A percentile compares a stretch with the other conserved stretches of the same genome.
Evolutionary conservation across 1,140 invertebrate genomes (phyloP).

Genomic region (Belonocnema kinseyi): DNA sequence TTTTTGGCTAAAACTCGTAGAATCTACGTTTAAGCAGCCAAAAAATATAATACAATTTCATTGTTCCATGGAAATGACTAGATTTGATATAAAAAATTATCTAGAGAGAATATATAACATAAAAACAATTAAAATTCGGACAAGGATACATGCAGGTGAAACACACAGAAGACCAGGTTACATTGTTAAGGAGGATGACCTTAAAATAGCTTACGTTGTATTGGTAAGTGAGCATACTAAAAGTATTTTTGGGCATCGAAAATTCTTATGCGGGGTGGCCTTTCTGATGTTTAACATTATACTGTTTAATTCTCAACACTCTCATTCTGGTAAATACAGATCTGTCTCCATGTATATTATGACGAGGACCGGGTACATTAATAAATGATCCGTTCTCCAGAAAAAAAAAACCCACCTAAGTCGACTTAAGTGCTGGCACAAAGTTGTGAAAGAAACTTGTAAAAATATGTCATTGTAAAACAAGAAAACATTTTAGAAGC

Average conservation of each 20-base stretch:
- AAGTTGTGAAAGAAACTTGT: no score
- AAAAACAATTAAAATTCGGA: slow-evolving; percentile 83
- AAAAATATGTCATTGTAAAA: no score
- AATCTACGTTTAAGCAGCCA: slow-evolving; percentile 79
- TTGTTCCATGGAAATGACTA: slow-evolving; percentile 91
- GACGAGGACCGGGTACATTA: no score
- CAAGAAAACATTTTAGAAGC: no score
- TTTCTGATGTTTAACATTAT: no score
- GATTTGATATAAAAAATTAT: slow-evolving; percentile 92
- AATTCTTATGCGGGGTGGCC: no score
- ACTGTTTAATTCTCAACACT: no score
- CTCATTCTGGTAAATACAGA: no score
- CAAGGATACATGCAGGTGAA: slow-evolving; percentile 82
- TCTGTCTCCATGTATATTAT: no score
- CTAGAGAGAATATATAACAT: slow-evolving; percentile 96
- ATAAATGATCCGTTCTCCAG: no score
- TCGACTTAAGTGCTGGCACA: no score
- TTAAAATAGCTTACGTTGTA: slow-evolving; percentile 87
- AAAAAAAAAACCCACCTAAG: no score
- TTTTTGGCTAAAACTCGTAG: slow-evolving; percentile 95
- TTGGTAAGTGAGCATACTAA: slow-evolving; percentile 79
- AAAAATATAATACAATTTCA: slow-evolving; percentile 89
- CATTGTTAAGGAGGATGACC: slow-evolving; percentile 89
- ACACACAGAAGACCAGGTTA: slow-evolving; percentile 76
- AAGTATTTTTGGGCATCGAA: not conserved